These are phyloP conservation scores for Labrus mixtus DNA, from an alignment of 2,113 vertebrate genomes.

Conservation along the genomic window DNA sequence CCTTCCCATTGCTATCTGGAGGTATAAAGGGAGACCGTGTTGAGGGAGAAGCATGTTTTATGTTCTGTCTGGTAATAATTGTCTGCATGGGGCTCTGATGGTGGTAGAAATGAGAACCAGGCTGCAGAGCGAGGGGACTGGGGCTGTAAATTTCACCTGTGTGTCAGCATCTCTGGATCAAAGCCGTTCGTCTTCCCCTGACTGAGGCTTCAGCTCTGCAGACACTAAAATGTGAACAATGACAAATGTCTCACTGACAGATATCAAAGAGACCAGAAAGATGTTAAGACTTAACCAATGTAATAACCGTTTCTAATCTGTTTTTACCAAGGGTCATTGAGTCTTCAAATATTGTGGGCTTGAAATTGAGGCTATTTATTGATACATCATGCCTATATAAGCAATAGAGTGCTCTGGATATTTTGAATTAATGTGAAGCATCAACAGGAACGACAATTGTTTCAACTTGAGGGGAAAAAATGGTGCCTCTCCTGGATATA, in stretches of 20 bases:
- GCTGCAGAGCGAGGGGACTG: constrained; percentile 8
- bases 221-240: constrained; percentile 18
- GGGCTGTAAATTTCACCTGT: constrained; percentile 54
- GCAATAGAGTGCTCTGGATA: neutral
- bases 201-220: constrained; percentile 5
- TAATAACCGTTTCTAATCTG: neutral
- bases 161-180: constrained; percentile 51
- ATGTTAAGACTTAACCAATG: neutral
- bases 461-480: no score
- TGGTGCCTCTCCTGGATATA: no score
- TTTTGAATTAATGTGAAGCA: no score
- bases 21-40: neutral
- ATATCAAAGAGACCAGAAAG: neutral
- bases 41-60: constrained; percentile 48
- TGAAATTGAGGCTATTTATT: neutral
- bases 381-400: no score
- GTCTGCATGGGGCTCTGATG: constrained; percentile 29
- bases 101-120: constrained; percentile 47
- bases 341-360: neutral
- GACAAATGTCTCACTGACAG: neutral
- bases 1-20: constrained; percentile 10
- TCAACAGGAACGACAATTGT: no score
- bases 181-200: constrained; percentile 32
- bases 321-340: no score
- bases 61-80: constrained; percentile 51